Evolutionary conservation across 2,797 vertebrate genomes (phyloP), one percentile per base, ranked within the genome.

Genomic region (Oophaga sylvatica): DNA sequence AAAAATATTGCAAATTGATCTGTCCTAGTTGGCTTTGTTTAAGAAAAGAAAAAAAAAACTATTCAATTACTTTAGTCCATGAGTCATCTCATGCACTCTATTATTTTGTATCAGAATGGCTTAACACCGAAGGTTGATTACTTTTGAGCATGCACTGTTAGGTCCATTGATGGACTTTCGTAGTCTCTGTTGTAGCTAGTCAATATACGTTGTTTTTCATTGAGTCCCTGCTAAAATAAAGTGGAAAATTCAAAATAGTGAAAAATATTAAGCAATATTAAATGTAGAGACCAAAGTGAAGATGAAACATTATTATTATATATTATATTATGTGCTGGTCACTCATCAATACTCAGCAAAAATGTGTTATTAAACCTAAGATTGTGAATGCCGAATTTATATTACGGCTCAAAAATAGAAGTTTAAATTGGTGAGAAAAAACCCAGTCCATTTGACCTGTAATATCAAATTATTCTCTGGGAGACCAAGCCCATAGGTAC

Each of bases 1-100:
- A 94, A 95, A 95, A 94, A 96, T 97, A 98, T 98, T 97, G 96
- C 97, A 97, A 97, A 98, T 99, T 98, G 97, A 99, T 98, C 97
- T 90, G 93, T 95, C 95, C 95, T 91, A 88, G 91, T 92, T 92
- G 93, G 91, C 95, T 97, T 97, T 97, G 96, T 96, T 91, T 94
- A 80, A 88, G 94, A 92, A 87, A 79, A n/a, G 17, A 16, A 29
- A 53, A 68, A 75, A 45, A 62, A 57, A 82, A 22, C 13, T 53
- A 93, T 95, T 77, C 75, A 92, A 95, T 97, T 96, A 95, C 92
- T 91, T 95, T 93, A 92, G 92, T 93, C 90, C 94, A 93, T 93
- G 83, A 88, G 91, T 94, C 93, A 93, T 91, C 92, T 87, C 92
- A 85, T 93, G 93, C 87, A 93, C 94, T 88, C 91, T 92, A 94